A percentile compares a stretch with the other conserved stretches of the same genome.
These are phyloP conservation scores for Serranochromis macrocephalus DNA, from an alignment of 2,113 vertebrate genomes.

Conservation along the genomic window DNA sequence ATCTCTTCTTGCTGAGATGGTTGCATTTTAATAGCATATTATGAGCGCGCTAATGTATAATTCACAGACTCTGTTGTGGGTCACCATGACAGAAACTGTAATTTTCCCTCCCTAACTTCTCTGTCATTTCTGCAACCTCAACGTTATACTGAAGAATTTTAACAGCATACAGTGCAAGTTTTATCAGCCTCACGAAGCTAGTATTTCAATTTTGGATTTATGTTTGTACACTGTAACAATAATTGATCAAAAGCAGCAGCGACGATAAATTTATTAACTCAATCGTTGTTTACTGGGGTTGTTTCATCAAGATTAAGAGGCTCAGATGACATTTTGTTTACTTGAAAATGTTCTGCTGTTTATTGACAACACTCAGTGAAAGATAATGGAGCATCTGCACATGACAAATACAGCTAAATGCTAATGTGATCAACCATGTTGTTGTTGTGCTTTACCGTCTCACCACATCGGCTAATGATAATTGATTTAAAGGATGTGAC, in stretches of 20 bases:
- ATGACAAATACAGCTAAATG: not conserved
- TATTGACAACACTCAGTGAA: not conserved
- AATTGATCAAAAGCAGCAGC: not conserved
- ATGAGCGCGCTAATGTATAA: not conserved
- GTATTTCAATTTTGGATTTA: not conserved
- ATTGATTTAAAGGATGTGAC: conserved; percentile 41
- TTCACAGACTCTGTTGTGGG: not conserved
- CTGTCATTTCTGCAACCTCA: not conserved
- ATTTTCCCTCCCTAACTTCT: not conserved
- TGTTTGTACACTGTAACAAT: not conserved
- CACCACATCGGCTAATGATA: not conserved
- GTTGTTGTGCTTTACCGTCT: not conserved
- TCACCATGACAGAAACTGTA: not conserved
- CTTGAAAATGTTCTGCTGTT: not conserved
- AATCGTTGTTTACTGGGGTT: not conserved
- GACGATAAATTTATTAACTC: not conserved
- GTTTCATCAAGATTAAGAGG: not conserved
- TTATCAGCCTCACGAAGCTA: not conserved
- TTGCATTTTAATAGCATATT: conserved; percentile 27
- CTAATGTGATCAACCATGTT: not conserved
- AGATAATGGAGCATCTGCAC: not conserved
- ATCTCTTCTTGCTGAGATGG: conserved; percentile 15
- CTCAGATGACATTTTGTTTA: not conserved
- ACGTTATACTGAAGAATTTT: not conserved
- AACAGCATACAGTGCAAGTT: not conserved